Base-by-base conservation (phyloP, 2,888 invertebrate species). In the Flexamia atlantica region DNA sequence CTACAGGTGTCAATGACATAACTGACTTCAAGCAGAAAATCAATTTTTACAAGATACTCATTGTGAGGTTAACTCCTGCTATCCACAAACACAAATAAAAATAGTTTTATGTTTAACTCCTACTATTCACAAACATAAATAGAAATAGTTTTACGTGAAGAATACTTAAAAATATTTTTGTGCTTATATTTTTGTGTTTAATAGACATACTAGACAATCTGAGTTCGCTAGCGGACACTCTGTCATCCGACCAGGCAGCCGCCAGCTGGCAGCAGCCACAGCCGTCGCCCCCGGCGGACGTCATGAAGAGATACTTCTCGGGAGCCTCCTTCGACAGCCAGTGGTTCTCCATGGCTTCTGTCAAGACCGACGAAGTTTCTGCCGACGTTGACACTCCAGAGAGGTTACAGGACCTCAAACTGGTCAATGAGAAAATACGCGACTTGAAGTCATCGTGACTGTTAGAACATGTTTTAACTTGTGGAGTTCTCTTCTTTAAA, bases 201-300 rank as follows among this genome's bases (percentile, higher is more conserved):
- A n/a, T 20, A 76, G 76, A 76, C 4, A 76, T 76, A n/a, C 30
- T 76, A 30, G 76, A 76, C 28, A 76, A 28, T 28, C 36, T 76
- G 40, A 76, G 50, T 46, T 1, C 2, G 23, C 50, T 76, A 0
- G 76, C 76, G 25, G 76, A 76, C n/a, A 76, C 76, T 17, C 50
- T 76, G 25, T 40, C 40, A 23, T 76, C 76, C 2, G 17, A 25
- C 23, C 23, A 23, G 7, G 76, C 46, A 46, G 76, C 25, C 25
- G 50, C 9, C 28, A 76, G 17, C 70, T 70, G 70, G 70, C 32
- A 32, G 28, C 70, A 36, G 32, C 32, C n/a, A 0, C 32, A 40
- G 40, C 70, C 70, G 4, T 17, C 70, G 10, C 70, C 70, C 1
- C 20, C 40, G n/a, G 25, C 70, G 10, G 70, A 40, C 23, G 40